Percentiles rank a stretch among this genome's conserved stretches.
phyloP scores from a whole-genome alignment of 2,113 vertebrate species.

The Chionomys nivalis region DNA sequence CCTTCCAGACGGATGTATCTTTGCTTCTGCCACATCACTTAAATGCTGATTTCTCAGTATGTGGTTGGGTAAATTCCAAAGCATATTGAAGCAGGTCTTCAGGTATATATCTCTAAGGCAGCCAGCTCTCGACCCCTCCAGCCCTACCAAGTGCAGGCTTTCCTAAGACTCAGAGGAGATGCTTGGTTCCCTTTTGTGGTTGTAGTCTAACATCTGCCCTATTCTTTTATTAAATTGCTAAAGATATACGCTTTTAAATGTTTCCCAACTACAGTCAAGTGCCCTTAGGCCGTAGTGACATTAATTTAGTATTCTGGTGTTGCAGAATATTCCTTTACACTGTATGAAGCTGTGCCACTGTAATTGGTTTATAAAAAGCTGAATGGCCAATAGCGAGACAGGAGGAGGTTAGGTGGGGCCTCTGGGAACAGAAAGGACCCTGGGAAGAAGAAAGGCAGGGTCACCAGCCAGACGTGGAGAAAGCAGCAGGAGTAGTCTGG shows the following conservation, averaged over 20 bases:
- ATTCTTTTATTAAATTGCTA: constrained; percentile 2
- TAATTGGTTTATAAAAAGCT: neutral
- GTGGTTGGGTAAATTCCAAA: neutral
- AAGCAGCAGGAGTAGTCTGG: no score
- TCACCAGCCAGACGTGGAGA: no score
- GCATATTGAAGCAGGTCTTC: neutral
- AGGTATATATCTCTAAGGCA: neutral
- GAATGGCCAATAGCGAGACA: neutral
- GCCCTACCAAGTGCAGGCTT: neutral
- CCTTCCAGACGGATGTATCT: neutral
- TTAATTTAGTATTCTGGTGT: constrained; percentile 13
- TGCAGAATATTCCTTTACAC: neutral
- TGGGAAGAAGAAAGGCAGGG: neutral
- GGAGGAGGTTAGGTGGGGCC: neutral
- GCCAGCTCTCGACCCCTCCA: neutral
- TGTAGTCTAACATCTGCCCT: neutral
- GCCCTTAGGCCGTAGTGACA: constrained; percentile 13
- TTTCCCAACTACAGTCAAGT: constrained; percentile 38
- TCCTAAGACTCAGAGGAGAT: neutral
- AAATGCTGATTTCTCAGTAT: neutral
- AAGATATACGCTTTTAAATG: neutral
- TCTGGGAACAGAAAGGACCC: neutral
- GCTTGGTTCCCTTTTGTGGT: neutral
- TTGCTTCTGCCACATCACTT: neutral
- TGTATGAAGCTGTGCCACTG: neutral